Evolutionary conservation across 2,888 invertebrate species (phyloP), one percentile per base, ranked within the genome.

Genomic region (Tyria jacobaeae): DNA sequence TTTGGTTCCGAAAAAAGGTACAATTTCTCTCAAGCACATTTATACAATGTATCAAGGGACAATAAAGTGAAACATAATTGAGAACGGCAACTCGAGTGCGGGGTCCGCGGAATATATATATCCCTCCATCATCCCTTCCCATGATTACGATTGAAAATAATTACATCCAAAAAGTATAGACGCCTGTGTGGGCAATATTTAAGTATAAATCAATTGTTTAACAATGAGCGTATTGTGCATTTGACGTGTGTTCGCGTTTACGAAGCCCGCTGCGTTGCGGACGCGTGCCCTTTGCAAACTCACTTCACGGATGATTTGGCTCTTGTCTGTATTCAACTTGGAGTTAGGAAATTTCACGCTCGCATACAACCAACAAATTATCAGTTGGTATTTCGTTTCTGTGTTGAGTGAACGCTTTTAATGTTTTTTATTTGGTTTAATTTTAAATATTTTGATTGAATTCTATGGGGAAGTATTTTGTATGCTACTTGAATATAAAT

Each of bases 281-380:
- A 48, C 56, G 56, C 56, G 56, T 56, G 56, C 56, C 56, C 56
- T 56, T 76, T 77, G 73, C 76, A 73, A 80, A 76, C 77, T 76
- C 82, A 78, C 80, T 83, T 82, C 76, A 82, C 76, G 80, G 77
- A 75, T 80, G 82, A 83, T 82, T 82, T 81, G n/a, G 75, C 72
- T 59, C 54, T 70, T 65, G 71, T 71, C 71, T 55, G 68, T 76
- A 76, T 71, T 73, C 76, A 75, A 77, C 70, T 71, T 75, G 55
- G 59, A 70, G 65, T 71, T 74, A 63, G 57, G 67, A 73, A 71
- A 75, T 73, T 78, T 69, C 66, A 73, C 55, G 65, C 67, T 69
- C 66, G 66, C 73, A 53, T 64, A 64, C 56, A 60, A 48, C 48
- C 58, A 54, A 64, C 57, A 60, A 48, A 71, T 75, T 71, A 68